Conservation (phyloP, 2,113 vertebrate genomes). For the Cinclus mexicanus region DNA sequence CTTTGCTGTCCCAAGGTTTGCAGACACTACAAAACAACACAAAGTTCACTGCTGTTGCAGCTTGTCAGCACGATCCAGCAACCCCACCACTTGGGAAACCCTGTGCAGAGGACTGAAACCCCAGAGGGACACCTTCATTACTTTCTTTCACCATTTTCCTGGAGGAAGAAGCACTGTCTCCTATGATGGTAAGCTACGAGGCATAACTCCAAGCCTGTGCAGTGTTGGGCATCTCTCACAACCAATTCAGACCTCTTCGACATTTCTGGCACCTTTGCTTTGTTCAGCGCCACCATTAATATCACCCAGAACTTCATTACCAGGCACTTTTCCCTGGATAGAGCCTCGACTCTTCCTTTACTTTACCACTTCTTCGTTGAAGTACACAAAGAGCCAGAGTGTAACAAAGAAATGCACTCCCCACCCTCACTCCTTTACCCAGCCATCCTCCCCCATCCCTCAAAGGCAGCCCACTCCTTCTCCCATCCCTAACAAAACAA, state of each 20-base stretch:
- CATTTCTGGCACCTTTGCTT: neutral
- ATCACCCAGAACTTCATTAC: neutral
- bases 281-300: neutral
- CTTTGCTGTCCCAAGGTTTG: neutral
- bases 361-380: neutral
- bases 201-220: neutral
- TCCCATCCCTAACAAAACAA: neutral
- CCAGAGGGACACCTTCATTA: neutral
- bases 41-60: neutral
- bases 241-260: neutral
- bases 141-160: neutral
- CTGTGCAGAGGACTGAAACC: neutral
- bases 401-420: neutral
- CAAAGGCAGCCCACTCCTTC: neutral
- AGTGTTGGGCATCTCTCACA: neutral
- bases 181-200: neutral
- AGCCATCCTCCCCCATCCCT: neutral
- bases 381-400: neutral
- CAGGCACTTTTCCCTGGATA: neutral
- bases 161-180: neutral
- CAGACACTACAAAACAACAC: neutral
- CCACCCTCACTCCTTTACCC: neutral
- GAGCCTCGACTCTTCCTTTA: neutral
- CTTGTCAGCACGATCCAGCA: neutral
- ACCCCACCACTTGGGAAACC: neutral